Evolutionary conservation across 2,113 vertebrate genomes (phyloP).

Genomic region (Falcunculus frontatus): DNA sequence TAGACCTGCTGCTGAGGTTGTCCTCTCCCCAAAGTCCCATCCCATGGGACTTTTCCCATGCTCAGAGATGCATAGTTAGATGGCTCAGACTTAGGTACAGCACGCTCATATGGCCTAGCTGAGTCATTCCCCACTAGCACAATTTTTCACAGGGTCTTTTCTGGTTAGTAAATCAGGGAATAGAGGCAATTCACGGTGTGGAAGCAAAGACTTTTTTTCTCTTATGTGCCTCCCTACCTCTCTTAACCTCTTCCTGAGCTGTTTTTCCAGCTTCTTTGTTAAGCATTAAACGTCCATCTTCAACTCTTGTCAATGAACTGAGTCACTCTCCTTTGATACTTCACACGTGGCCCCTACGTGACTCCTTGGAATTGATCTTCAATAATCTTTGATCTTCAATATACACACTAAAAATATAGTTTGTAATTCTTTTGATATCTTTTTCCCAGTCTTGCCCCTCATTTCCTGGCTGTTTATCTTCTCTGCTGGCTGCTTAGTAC

Average conservation of each 20-base stretch:
- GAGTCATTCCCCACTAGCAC: background rate
- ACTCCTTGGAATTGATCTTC: background rate
- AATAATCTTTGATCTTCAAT: background rate
- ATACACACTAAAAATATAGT: background rate
- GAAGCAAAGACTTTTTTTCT: background rate
- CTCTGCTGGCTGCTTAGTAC: background rate
- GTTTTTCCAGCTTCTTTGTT: background rate
- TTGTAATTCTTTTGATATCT: background rate
- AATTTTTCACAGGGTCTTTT: background rate
- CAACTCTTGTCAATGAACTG: background rate
- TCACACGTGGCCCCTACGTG: fast-evolving
- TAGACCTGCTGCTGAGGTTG: background rate
- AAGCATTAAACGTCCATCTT: background rate
- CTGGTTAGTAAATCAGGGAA: background rate
- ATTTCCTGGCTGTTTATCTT: background rate
- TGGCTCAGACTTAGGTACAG: background rate
- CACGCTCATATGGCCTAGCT: background rate
- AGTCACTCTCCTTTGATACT: background rate
- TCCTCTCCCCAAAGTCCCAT: background rate
- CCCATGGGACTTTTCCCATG: background rate
- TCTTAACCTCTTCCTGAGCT: background rate
- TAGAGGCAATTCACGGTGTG: background rate
- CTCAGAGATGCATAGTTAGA: background rate
- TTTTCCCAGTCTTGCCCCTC: background rate
- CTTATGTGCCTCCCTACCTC: background rate